Base-by-base conservation (phyloP, 1,140 invertebrate species). In the Samia ricini region DNA sequence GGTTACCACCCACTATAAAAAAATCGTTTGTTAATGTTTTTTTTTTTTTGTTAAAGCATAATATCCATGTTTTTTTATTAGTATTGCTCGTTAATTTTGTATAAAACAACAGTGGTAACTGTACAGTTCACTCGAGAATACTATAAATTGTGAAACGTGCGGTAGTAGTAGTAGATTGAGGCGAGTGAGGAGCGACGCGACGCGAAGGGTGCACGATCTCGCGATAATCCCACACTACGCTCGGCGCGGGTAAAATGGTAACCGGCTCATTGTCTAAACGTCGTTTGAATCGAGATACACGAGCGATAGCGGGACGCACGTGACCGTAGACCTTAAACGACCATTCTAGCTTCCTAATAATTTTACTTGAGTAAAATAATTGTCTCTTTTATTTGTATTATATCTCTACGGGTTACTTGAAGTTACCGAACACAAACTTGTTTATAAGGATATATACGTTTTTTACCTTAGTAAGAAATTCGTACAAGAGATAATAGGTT, bases 241-340 rank as follows among this genome's bases (percentile, higher is more conserved):
- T n/a, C n/a, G 52, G 64, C 66, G 68, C 57, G 70, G 70, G 63
- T 73, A 73, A 73, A 72, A 60, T 56, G 55, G 60, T 74, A 72
- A 77, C 74, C 63, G 66, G 58, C 54, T 66, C 64, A 74, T 71
- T 76, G 69, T 70, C 63, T 67, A 64, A 55, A 65, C 61, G 50
- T 66, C 61, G 63, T 48, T 64, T 60, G 60, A 60, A 68, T 65
- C 63, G 65, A 64, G 63, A 68, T 67, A 65, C 56, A 59, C 21
- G 19, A 26, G n/a, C 59, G 66, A 70, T 72, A 70, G 63, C 49
- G 24, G 33, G 22, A 20, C 8, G 52, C 20, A 64, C 66, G 69
- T 77, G 74, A 77, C 69, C 63, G 10, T 12, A 15, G 33, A 15
- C 33, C 33, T 42, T 42, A 42, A 42, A 10, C 33, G 4, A 15